Evolutionary conservation across 2,113 vertebrate species (phyloP).

Genomic region (Pholis gunnellus): DNA sequence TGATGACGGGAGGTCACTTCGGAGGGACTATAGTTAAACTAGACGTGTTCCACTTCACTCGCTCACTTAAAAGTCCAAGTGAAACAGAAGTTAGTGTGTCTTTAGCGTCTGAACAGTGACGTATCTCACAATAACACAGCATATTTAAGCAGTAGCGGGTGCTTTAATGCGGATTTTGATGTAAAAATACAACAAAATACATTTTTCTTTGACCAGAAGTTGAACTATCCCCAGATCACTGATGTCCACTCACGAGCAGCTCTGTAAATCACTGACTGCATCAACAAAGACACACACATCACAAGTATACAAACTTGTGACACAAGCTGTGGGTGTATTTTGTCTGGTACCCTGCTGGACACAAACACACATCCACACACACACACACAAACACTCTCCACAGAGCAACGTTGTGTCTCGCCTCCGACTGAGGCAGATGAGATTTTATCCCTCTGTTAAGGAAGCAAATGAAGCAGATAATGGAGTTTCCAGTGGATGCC

Average conservation of each 20-base stretch:
- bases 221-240: slow-evolving; percentile 14
- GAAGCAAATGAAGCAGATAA: slow-evolving; percentile 62
- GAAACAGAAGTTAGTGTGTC: too few relatives aligned
- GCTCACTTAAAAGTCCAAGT: too few relatives aligned
- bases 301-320: background rate
- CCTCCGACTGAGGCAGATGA: slow-evolving; percentile 46
- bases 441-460: slow-evolving; percentile 54
- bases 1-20: slow-evolving; percentile 1
- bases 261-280: slow-evolving; percentile 30
- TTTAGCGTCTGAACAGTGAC: too few relatives aligned
- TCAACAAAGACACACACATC: slow-evolving; percentile 1
- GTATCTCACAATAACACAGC: too few relatives aligned
- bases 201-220: too few relatives aligned
- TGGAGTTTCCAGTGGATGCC: slow-evolving; percentile 44
- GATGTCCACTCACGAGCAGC: background rate
- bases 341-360: background rate
- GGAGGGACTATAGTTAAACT: background rate
- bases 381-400: background rate
- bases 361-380: background rate
- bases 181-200: too few relatives aligned
- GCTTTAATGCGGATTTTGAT: too few relatives aligned
- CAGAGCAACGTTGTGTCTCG: background rate
- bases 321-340: slow-evolving; percentile 1
- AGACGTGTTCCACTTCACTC: too few relatives aligned
- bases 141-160: too few relatives aligned